Percentiles rank a stretch among this genome's conserved stretches.
phyloP scores from a whole-genome alignment of 2,888 invertebrate species.

The Nephrotoma appendiculata region DNA sequence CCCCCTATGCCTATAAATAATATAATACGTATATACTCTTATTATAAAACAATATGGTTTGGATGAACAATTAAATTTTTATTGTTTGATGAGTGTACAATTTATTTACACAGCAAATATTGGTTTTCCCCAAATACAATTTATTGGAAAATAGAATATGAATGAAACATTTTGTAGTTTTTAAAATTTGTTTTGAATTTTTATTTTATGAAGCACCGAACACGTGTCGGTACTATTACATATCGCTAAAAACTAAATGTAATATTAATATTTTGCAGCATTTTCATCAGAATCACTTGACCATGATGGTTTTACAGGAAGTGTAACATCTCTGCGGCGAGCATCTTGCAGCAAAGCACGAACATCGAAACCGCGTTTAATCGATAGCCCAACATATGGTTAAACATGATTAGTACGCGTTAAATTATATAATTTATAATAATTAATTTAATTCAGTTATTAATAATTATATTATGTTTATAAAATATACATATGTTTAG shows the following conservation, averaged over 20 bases:
- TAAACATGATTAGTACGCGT: neutral
- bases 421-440: neutral
- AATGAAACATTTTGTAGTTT: too few relatives aligned
- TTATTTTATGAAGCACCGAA: too few relatives aligned
- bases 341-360: slow-evolving; percentile 34
- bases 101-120: too few relatives aligned
- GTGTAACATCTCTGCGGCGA: slow-evolving; percentile 32
- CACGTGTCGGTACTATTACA: too few relatives aligned
- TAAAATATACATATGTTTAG: neutral
- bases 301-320: slow-evolving; percentile 33
- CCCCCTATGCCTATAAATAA: too few relatives aligned
- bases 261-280: slow-evolving; percentile 19
- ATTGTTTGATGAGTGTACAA: too few relatives aligned
- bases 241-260: neutral
- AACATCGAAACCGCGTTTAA: slow-evolving; percentile 30
- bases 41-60: too few relatives aligned
- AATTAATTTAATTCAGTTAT: neutral
- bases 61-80: too few relatives aligned
- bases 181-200: too few relatives aligned
- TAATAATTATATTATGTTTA: neutral
- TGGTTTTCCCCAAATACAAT: too few relatives aligned
- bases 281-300: slow-evolving; percentile 35
- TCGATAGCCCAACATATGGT: slow-evolving; percentile 32
- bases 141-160: too few relatives aligned
- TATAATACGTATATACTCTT: too few relatives aligned